Evolutionary conservation across 2,797 vertebrate genomes (phyloP).

Genomic region (Melanogrammus aeglefinus): DNA sequence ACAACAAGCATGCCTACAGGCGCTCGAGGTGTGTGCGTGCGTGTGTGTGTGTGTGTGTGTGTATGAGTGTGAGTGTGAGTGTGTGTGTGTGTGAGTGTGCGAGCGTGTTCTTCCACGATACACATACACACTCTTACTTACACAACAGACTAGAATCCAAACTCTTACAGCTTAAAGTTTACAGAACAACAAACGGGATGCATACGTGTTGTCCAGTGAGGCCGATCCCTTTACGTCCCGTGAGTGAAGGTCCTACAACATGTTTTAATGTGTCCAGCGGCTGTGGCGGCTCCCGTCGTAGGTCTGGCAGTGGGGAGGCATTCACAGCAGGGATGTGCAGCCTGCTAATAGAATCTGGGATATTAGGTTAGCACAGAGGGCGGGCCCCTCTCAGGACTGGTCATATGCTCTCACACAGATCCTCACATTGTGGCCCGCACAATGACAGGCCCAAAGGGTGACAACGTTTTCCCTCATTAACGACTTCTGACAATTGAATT

Average conservation of each 20-base stretch:
- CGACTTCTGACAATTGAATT: neutral
- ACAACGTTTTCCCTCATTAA: neutral
- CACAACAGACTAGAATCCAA: neutral
- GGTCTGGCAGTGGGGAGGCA: constrained; percentile 19
- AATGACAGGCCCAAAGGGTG: neutral
- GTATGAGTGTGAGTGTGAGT: neutral
- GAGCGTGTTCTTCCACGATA: neutral
- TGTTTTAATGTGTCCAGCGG: constrained; percentile 44
- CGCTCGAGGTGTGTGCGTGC: no score
- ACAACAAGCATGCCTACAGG: neutral
- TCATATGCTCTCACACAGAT: constrained; percentile 57
- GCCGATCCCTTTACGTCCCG: constrained; percentile 2
- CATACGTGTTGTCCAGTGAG: constrained; percentile 21
- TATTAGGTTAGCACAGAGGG: constrained; percentile 60
- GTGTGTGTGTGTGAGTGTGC: no score
- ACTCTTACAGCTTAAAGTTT: neutral
- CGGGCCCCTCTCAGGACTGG: constrained; percentile 54
- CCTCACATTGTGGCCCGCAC: constrained; percentile 20
- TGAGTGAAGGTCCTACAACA: neutral
- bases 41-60: no score
- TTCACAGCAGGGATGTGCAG: constrained; percentile 11
- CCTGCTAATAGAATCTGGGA: constrained; percentile 36
- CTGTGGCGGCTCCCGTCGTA: neutral
- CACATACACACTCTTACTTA: neutral
- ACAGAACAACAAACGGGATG: constrained; percentile 21